Base-by-base conservation (phyloP, 2,113 vertebrate genomes). In the Oophaga pumilio region DNA sequence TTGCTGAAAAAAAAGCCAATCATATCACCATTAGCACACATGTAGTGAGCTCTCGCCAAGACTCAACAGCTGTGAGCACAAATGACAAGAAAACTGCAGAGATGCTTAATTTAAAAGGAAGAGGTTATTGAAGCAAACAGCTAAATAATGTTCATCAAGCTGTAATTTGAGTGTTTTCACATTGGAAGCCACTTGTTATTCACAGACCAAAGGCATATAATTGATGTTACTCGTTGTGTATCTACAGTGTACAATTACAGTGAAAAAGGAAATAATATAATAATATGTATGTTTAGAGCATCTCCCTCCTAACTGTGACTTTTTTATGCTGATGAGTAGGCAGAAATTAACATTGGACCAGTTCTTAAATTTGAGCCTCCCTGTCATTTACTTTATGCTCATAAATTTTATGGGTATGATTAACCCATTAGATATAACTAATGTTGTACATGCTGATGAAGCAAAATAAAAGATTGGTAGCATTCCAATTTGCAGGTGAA, bases 161-260 rank as follows among this genome's bases (percentile, higher is more conserved):
- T 71, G 64, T 84, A 84, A 84, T 84, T 71, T 84, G 82, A 84
- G 82, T 84, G 82, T 84, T 84, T 84, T 84, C 82, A 84, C 66
- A 71, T 71, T 50, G 52, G 82, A 84, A 84, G 64, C 49, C 82
- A 71, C 66, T 82, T 82, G 60, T 82, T 69, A 84, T 84, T 84
- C 82, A 84, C 50, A 71, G 64, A 50, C 50, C 50, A 84, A 56
- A 84, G 50, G 24, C 22, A 22, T 15, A 71, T 84, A 84, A 84
- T 84, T 84, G 66, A 84, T 53, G 82, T n/a, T 71, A 66, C 24
- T 71, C 24, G 33, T 84, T 84, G 82, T 84, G 13, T 66, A 56
- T 82, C 28, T 84, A 83, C 64, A 84, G 82, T 71, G 24, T 68
- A 53, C 64, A 84, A 71, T 84, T 84, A 84, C 64, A 84, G 64